Evolutionary conservation across 2,888 invertebrate species (phyloP).

Genomic region (Flexamia atlantica): DNA sequence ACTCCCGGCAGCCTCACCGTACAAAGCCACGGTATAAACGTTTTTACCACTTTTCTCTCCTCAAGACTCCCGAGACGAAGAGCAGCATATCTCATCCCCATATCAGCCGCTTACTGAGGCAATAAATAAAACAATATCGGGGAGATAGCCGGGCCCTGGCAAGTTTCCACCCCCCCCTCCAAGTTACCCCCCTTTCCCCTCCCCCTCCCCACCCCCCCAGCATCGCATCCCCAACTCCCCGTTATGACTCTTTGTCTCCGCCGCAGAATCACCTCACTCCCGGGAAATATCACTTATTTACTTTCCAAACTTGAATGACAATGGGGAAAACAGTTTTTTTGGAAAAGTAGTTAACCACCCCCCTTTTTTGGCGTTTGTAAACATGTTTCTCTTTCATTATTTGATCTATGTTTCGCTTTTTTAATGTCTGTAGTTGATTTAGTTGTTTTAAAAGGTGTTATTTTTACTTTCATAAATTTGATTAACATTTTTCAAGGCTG

Average conservation of each 20-base stretch:
- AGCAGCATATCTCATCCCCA: neutral
- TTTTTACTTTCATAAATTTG: no score
- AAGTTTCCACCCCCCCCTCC: neutral
- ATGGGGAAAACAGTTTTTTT: no score
- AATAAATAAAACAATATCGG: constrained; percentile 42
- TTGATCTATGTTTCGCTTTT: no score
- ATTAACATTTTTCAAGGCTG: no score
- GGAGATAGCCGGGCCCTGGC: neutral
- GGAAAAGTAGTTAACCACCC: no score
- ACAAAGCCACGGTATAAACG: no score
- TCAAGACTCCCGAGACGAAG: neutral
- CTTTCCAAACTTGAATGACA: no score
- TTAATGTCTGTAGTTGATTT: no score
- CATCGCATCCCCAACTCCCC: constrained; percentile 4
- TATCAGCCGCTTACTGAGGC: constrained; percentile 21
- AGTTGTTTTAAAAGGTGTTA: no score
- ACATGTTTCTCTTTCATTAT: no score
- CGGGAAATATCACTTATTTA: neutral
- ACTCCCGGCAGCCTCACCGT: no score
- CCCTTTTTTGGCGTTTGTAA: no score
- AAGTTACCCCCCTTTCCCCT: neutral
- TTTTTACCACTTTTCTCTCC: neutral
- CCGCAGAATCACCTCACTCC: neutral
- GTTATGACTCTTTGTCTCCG: constrained; percentile 19
- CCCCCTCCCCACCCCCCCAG: neutral